Percentiles rank a stretch among this genome's conserved stretches.
Conservation (phyloP, 1,140 invertebrate genomes). For the Hylaeus volcanicus region DNA sequence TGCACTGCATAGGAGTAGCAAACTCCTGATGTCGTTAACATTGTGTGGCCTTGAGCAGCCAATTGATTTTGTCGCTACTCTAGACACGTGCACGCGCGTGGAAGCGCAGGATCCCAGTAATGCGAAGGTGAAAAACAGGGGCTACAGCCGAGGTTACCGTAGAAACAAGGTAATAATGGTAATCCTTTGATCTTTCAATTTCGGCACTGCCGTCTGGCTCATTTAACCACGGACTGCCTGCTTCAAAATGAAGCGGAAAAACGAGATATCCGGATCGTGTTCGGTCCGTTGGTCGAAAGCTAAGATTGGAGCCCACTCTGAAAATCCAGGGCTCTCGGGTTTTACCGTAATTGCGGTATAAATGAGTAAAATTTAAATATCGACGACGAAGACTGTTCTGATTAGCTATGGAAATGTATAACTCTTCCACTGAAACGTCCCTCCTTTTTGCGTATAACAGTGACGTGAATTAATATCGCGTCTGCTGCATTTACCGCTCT, state of each 20-base stretch:
- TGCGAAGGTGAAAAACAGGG: conserved; percentile 40
- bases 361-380: conserved; percentile 18
- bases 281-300: neutral
- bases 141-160: conserved; percentile 34
- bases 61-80: neutral
- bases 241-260: neutral
- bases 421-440: neutral
- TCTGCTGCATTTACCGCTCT: conserved; percentile 4
- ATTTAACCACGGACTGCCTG: neutral
- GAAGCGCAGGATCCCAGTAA: neutral
- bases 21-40: too few species aligned
- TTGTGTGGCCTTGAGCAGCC: too few species aligned
- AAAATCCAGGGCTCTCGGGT: neutral
- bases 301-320: neutral
- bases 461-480: conserved; percentile 34
- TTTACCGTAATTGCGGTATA: neutral
- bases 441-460: conserved; percentile 17
- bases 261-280: neutral
- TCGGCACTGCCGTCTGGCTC: conserved; percentile 25
- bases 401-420: conserved; percentile 18
- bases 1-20: too few species aligned
- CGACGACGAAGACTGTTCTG: neutral
- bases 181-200: conserved; percentile 75
- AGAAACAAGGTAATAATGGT: conserved; percentile 38
- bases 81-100: neutral